Evolutionary conservation across 2,888 invertebrate species (phyloP).

Genomic region (Galeruca laticollis): DNA sequence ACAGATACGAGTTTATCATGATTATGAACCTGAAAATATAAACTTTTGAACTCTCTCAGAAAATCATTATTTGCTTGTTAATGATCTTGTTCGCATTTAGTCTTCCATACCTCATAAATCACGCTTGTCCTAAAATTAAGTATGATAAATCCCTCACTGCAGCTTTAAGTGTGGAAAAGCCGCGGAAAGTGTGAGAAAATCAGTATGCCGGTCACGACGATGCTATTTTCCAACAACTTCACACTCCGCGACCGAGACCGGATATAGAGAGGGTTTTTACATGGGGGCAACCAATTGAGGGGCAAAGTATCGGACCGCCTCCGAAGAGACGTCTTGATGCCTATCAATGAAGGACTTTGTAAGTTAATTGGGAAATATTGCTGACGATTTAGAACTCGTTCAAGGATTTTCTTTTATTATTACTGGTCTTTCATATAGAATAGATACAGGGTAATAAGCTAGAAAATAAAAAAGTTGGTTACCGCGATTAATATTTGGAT

Average conservation of each 20-base stretch:
- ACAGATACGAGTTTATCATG: no score
- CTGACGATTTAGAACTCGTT: constrained; percentile 33
- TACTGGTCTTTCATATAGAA: constrained; percentile 21
- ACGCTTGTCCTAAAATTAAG: constrained; percentile 44
- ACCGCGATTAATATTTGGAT: no score
- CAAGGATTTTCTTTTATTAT: constrained; percentile 21
- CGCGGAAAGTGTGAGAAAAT: constrained; percentile 37
- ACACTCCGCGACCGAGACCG: constrained; percentile 29
- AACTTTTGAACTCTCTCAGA: no score
- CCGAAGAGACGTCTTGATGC: constrained; percentile 51
- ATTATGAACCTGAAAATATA: no score
- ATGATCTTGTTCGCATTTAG: constrained; percentile 27
- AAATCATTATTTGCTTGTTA: constrained; percentile 7
- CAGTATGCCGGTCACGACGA: constrained; percentile 61
- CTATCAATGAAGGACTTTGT: constrained; percentile 53
- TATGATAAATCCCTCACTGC: constrained; percentile 45
- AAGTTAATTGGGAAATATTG: constrained; percentile 48
- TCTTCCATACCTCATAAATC: constrained; percentile 35
- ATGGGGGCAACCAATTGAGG: constrained; percentile 50
- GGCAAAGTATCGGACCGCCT: constrained; percentile 49
- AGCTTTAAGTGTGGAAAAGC: constrained; percentile 42
- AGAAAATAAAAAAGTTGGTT: no score
- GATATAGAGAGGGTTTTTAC: constrained; percentile 39
- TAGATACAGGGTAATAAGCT: neutral
- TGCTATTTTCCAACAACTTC: constrained; percentile 61